Conservation (phyloP, 1,140 invertebrate genomes). For the Leguminivora glycinivorella region DNA sequence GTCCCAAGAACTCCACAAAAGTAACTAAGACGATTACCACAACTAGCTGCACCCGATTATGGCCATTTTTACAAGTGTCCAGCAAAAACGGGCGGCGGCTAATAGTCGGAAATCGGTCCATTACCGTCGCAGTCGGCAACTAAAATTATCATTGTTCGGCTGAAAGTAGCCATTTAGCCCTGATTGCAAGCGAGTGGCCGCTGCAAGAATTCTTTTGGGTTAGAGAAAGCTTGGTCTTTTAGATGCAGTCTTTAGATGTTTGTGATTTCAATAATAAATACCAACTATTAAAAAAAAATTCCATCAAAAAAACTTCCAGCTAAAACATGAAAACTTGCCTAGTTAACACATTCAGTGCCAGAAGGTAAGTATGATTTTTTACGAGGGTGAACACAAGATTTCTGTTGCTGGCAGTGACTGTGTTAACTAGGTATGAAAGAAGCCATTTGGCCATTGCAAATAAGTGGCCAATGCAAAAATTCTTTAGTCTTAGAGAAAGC, state of each 20-base stretch:
- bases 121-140: conserved; percentile 70
- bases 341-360: no score
- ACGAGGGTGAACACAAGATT: no score
- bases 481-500: no score
- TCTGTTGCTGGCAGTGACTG: no score
- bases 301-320: no score
- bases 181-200: conserved; percentile 51
- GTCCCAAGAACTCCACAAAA: neutral
- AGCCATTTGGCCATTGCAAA: no score
- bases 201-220: conserved; percentile 33
- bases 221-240: conserved; percentile 34
- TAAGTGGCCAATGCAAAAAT: no score
- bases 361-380: no score
- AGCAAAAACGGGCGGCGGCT: conserved; percentile 60
- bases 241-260: conserved; percentile 24
- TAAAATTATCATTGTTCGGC: conserved; percentile 76
- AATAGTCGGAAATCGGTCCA: conserved; percentile 76
- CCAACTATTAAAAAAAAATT: no score
- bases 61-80: conserved; percentile 65
- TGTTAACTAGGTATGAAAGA: no score
- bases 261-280: neutral
- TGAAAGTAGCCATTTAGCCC: conserved; percentile 71
- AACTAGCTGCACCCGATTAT: conserved; percentile 54
- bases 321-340: no score
- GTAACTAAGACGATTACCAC: conserved; percentile 30